These are phyloP conservation scores for Drosophila stalkeri DNA, from an alignment of 2,888 invertebrate species.

Conservation along the genomic window DNA sequence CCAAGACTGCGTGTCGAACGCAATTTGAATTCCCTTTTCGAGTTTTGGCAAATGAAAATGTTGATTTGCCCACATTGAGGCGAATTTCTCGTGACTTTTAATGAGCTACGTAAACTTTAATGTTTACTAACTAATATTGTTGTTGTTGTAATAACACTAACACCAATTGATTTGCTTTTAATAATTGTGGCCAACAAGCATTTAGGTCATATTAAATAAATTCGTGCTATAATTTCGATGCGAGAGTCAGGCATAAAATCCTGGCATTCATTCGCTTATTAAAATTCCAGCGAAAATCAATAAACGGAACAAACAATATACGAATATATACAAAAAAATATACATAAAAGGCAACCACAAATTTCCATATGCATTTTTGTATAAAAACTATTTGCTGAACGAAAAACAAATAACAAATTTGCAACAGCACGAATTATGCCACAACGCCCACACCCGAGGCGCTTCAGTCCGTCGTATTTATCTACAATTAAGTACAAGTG, in stretches of 20 bases:
- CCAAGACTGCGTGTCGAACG: slow-evolving; percentile 34
- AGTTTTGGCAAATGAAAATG: slow-evolving; percentile 55
- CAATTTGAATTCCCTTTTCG: slow-evolving; percentile 40
- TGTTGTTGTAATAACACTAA: slow-evolving; percentile 35
- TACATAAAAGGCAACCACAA: slow-evolving; percentile 14
- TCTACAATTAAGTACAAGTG: slow-evolving; percentile 9
- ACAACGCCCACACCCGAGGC: slow-evolving; percentile 3
- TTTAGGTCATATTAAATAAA: slow-evolving; percentile 20
- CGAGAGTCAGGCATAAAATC: background rate
- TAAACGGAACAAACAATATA: slow-evolving; percentile 9
- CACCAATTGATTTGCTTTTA: slow-evolving; percentile 48
- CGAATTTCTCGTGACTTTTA: slow-evolving; percentile 41
- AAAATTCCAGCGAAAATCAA: slow-evolving; percentile 17
- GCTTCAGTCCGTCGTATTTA: background rate
- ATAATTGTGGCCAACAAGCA: slow-evolving; percentile 23
- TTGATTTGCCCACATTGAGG: slow-evolving; percentile 50
- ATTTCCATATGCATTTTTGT: slow-evolving; percentile 23
- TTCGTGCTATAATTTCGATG: slow-evolving; percentile 2
- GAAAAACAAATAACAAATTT: slow-evolving; percentile 13
- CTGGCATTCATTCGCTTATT: background rate
- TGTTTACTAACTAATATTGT: slow-evolving; percentile 10
- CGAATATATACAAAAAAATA: slow-evolving; percentile 9
- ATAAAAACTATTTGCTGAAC: background rate
- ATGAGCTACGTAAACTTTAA: slow-evolving; percentile 49
- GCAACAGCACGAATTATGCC: background rate